Percentiles rank a stretch among this genome's conserved stretches.
Evolutionary conservation across 2,888 invertebrate genomes (phyloP).

Genomic region (Pammene fasciana): DNA sequence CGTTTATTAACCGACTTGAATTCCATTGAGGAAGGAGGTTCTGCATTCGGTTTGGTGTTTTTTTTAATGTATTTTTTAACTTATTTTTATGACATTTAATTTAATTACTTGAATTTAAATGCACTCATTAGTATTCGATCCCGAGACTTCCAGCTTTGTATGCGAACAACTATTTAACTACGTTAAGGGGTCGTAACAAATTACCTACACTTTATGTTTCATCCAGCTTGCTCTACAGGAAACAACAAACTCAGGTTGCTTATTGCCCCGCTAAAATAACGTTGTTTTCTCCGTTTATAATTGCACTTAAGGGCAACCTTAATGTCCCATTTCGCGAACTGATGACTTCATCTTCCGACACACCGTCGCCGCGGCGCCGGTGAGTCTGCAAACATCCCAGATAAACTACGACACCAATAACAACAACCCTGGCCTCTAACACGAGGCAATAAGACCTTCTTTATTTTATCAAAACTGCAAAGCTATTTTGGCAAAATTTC

Average conservation of each 20-base stretch:
- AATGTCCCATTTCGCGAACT: slow-evolving; percentile 25
- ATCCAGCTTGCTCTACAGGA: background rate
- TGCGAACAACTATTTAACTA: too few species aligned
- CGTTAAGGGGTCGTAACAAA: too few species aligned
- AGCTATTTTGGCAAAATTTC: slow-evolving; percentile 41
- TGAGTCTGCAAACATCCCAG: slow-evolving; percentile 56
- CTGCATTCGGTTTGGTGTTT: too few species aligned
- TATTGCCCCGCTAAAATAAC: slow-evolving; percentile 17
- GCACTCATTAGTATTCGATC: too few species aligned
- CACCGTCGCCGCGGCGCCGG: slow-evolving; percentile 52
- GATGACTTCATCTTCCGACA: slow-evolving; percentile 47
- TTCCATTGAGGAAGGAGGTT: too few species aligned
- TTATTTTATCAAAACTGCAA: background rate
- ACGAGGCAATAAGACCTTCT: background rate
- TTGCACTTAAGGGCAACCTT: slow-evolving; percentile 29
- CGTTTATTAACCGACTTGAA: too few species aligned
- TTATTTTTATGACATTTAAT: too few species aligned
- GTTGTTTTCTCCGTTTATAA: slow-evolving; percentile 30
- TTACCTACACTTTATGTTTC: background rate
- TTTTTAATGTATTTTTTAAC: too few species aligned
- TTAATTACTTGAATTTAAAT: too few species aligned
- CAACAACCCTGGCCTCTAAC: background rate
- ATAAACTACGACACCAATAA: slow-evolving; percentile 44
- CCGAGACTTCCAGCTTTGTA: too few species aligned
- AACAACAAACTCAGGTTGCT: slow-evolving; percentile 4